Base-by-base conservation (phyloP, 2,113 vertebrate genomes). In the Ceratotherium simum region DNA sequence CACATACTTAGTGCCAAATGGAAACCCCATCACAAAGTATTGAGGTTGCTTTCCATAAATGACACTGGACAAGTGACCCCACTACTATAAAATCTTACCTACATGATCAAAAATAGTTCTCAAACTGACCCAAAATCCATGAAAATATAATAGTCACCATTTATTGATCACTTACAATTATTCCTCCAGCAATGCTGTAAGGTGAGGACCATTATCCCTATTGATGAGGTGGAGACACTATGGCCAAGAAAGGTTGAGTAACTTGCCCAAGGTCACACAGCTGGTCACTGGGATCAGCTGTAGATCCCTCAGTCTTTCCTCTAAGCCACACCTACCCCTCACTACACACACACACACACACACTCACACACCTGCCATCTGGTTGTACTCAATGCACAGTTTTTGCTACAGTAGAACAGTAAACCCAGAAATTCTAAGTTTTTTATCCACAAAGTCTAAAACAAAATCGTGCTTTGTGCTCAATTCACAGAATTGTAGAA, bases 381-480 rank as follows among this genome's bases (percentile, higher is more conserved):
- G 9, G 18, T 65, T 96, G 39, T 33, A 76, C 56, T 92, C 82
- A 90, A 31, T 70, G 73, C 70, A 70, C 6, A 75, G 33, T 62
- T 90, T 88, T 95, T 90, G 72, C 75, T 82, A 46, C 5, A 48
- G 69, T 60, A 82, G 36, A 95, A 56, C 18, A 46, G 20, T 54
- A 83, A 91, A 72, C 31, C 8, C 79, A 76, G 64, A 60, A 64
- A 62, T 33, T 89, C 82, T 88, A 65, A 72, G 33, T 79, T 88
- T 91, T 90, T 95, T 83, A 73, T 58, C 36, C 73, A 69, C 46
- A 87, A 65, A 94, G 60, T 7, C 58, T 84, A 62, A 73, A 90
- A 97, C 58, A 92, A 94, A 96, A 96, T 96, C 27, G 12, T 83
- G 54, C 78, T 93, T 95, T 96, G 90, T 94, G 62, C 54, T 95